Base-by-base conservation (phyloP, 2,113 vertebrate species). In the Elachura formosa region DNA sequence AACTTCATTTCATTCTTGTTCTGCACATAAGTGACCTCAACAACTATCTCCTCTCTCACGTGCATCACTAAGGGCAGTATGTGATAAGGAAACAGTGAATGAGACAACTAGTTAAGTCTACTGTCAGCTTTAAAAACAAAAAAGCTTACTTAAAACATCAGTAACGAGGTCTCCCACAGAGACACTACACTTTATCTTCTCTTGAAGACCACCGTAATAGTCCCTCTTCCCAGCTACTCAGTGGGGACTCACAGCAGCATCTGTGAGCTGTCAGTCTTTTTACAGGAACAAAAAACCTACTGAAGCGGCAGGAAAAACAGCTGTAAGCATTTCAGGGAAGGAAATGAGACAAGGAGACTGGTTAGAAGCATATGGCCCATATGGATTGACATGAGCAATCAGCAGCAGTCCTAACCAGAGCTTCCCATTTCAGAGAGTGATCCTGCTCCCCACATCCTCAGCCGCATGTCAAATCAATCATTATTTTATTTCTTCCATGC, bases 221-320 rank as follows among this genome's bases (percentile, higher is more conserved):
- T 16, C 43, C 89, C 33, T 85, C 73, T 80, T 86, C 84, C 59
- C 52, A 81, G 56, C 31, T 74, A 78, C 49, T 64, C 76, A 92
- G 63, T 54, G 40, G 72, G 51, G 55, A 83, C 38, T 88, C 55
- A 34, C 52, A 84, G 66, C 77, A 94, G 89, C 95, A 94, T 96
- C 89, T 93, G 95, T 90, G 80, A 81, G 80, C 86, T 93, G 76
- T 92, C 94, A 94, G 51, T 90, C 90, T 74, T 77, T 72, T 28
- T 45, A 90, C 75, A 90, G 75, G 63, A 94, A 96, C 69, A 95
- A 96, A 92, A 95, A 95, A 58, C 68, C 77, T 95, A 78, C 94
- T 95, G 91, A 94, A 94, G 78, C 41, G 24, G 89, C 89, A 96
- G 58, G 38, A 91, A 49, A 92, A 92, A 84, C 93, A 96, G 87